phyloP scores from a whole-genome alignment of 1,140 invertebrate species.

The Rhagoletis pomonella region DNA sequence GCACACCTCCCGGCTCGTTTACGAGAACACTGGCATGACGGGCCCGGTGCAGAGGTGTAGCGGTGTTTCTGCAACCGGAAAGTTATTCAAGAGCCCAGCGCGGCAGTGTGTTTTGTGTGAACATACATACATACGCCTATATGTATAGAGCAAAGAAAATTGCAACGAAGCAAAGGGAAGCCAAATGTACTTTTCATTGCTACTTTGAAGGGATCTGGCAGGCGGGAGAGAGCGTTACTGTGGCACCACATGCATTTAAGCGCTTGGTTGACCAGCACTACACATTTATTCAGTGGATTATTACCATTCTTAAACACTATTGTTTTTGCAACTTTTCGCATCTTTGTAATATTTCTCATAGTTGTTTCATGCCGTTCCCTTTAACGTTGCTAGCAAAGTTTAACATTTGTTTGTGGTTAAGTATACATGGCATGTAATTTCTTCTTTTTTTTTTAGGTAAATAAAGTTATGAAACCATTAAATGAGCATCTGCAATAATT shows the following conservation, averaged over 20 bases:
- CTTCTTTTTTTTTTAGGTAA: too few relatives aligned
- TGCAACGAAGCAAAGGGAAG: neutral
- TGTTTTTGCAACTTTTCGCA: neutral
- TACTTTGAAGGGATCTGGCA: neutral
- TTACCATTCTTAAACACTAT: neutral
- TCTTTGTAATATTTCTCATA: neutral
- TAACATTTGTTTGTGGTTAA: neutral
- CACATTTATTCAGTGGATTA: constrained; percentile 13
- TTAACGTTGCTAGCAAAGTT: neutral
- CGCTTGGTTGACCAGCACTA: neutral
- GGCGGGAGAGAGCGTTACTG: neutral
- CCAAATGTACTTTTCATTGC: constrained; percentile 10
- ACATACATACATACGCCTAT: neutral
- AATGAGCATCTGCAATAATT: too few relatives aligned
- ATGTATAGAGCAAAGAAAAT: neutral
- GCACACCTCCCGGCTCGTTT: neutral
- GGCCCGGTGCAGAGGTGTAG: neutral
- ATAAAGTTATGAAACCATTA: too few relatives aligned
- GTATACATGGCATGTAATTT: too few relatives aligned
- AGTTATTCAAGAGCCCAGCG: constrained; percentile 12
- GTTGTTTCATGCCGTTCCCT: neutral
- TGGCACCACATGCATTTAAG: constrained; percentile 39
- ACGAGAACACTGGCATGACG: neutral
- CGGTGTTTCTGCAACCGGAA: neutral
- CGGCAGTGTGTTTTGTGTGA: neutral